Conservation (phyloP, 2,797 vertebrate species). For the Phylloscopus collybita region DNA sequence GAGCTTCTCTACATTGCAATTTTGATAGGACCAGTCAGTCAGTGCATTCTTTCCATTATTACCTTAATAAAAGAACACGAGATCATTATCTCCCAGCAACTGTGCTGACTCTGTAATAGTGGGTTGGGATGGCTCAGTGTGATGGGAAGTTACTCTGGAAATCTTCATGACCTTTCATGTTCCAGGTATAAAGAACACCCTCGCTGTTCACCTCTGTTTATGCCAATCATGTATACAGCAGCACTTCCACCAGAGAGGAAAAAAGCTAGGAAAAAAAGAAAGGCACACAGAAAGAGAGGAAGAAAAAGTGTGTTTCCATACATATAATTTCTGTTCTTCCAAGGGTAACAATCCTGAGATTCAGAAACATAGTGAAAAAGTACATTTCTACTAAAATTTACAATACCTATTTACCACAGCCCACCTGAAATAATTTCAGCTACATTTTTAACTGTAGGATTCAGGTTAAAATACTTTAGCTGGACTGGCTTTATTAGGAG, state of each 20-base stretch:
- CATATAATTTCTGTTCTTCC: not conserved
- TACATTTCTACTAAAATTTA: not conserved
- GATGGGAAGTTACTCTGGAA: not conserved
- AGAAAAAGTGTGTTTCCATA: not conserved
- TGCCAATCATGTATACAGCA: not conserved
- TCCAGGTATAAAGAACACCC: not conserved
- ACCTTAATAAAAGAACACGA: not conserved
- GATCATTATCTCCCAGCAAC: not conserved
- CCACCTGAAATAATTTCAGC: conserved; percentile 13
- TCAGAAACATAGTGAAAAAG: not conserved
- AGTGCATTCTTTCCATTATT: not conserved
- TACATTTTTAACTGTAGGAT: not conserved
- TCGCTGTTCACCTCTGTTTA: not conserved
- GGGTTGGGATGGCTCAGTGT: not conserved
- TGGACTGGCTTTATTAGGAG: not conserved
- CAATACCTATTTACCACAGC: not conserved
- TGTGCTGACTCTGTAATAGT: not conserved
- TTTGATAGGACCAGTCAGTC: not conserved
- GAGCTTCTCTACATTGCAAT: not conserved
- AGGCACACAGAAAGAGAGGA: not conserved
- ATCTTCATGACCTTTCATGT: not conserved
- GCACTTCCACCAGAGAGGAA: not conserved
- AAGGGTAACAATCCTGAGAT: not conserved
- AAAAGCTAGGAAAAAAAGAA: not conserved
- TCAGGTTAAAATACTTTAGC: not conserved